These are phyloP conservation scores for Cyaniris semiargus DNA, from an alignment of 2,888 invertebrate genomes.

Conservation along the genomic window DNA sequence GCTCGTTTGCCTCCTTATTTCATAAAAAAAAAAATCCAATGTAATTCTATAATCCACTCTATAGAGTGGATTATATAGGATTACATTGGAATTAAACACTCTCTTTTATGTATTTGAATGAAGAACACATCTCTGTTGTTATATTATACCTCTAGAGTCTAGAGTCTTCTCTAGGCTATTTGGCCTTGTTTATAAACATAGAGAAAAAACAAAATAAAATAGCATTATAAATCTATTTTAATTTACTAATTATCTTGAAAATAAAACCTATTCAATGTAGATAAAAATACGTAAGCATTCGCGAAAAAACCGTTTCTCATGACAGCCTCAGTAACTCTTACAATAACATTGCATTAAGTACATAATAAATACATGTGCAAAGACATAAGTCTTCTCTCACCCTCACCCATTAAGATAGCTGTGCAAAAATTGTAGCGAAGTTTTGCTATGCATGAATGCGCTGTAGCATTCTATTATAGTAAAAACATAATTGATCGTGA, in stretches of 20 bases:
- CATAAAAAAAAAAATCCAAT: too few species aligned
- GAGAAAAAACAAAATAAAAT: not conserved
- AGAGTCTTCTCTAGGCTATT: too few species aligned
- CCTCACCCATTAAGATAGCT: constrained; percentile 2
- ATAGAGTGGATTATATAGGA: too few species aligned
- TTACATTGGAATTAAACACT: too few species aligned
- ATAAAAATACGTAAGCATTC: not conserved
- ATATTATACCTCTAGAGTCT: too few species aligned
- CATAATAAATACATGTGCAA: not conserved
- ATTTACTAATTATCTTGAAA: not conserved
- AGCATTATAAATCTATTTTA: not conserved
- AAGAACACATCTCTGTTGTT: not conserved
- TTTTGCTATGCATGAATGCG: constrained; percentile 18
- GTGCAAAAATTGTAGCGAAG: not conserved
- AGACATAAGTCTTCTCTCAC: too few species aligned
- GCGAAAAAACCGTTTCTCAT: not conserved
- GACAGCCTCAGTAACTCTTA: not conserved
- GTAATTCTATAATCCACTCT: too few species aligned
- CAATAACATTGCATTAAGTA: not conserved
- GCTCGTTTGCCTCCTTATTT: too few species aligned
- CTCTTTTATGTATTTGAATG: not conserved
- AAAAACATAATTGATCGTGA: constrained; percentile 21
- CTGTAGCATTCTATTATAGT: constrained; percentile 8
- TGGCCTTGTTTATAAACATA: not conserved
- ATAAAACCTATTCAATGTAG: not conserved